phyloP scores from a whole-genome alignment of 2,797 vertebrate genomes.

The Channa striata region DNA sequence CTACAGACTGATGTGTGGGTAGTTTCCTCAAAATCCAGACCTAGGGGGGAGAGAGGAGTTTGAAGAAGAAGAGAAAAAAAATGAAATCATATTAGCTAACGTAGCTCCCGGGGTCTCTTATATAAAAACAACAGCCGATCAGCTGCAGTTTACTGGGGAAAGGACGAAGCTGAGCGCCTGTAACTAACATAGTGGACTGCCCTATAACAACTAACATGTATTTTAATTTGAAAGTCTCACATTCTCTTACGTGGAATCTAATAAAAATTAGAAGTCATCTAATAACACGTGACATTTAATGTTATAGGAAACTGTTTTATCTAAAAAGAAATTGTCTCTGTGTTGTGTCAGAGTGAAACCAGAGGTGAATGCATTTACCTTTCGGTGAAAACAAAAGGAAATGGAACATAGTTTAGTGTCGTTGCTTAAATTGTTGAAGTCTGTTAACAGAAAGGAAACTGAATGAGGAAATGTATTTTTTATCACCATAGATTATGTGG shows the following conservation, averaged over 20 bases:
- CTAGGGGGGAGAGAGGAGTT: too few relatives aligned
- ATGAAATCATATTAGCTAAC: slow-evolving; percentile 31
- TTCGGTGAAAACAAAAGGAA: slow-evolving; percentile 11
- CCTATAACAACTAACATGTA: too few relatives aligned
- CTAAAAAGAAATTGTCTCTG: not conserved
- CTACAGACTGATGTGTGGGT: too few relatives aligned
- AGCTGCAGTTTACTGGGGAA: slow-evolving; percentile 8
- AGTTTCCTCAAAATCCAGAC: too few relatives aligned
- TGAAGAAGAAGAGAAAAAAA: too few relatives aligned
- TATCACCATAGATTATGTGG: not conserved
- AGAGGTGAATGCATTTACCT: not conserved
- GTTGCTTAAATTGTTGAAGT: not conserved
- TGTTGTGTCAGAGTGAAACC: not conserved
- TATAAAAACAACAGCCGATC: slow-evolving; percentile 53
- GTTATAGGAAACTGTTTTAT: not conserved
- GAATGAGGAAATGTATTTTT: slow-evolving; percentile 19
- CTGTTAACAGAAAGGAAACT: not conserved
- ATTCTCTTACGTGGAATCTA: too few relatives aligned
- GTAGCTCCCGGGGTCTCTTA: slow-evolving; percentile 43
- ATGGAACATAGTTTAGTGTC: slow-evolving; percentile 7
- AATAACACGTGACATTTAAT: too few relatives aligned
- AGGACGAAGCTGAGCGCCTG: not conserved
- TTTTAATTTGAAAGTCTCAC: too few relatives aligned
- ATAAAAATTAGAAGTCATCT: too few relatives aligned
- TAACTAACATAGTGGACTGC: not conserved